Conservation (phyloP, 2,888 invertebrate species). For the Caenorhabditis panamensis region DNA sequence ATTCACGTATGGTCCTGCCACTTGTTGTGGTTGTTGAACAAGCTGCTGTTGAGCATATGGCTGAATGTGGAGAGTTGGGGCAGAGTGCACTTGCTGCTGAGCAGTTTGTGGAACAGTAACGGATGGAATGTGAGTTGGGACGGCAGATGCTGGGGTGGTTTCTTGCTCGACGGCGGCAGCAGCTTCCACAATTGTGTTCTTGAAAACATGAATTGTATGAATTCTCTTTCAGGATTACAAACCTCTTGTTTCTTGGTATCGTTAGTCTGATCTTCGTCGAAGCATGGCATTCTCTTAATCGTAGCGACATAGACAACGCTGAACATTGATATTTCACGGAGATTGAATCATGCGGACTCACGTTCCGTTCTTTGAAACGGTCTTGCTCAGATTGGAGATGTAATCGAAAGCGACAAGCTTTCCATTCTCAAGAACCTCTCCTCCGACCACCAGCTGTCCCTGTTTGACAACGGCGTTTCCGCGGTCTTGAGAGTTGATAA, state of each 20-base stretch:
- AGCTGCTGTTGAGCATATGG: slow-evolving; percentile 20
- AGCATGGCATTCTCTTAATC: slow-evolving; percentile 71
- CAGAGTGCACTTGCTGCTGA: slow-evolving; percentile 35
- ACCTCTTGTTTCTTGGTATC: slow-evolving; percentile 32
- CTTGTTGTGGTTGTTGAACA: slow-evolving; percentile 30
- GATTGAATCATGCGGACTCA: slow-evolving; percentile 26
- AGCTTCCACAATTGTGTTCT: slow-evolving; percentile 50
- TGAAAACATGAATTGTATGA: background rate
- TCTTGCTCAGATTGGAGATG: slow-evolving; percentile 69
- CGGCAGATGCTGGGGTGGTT: slow-evolving; percentile 23
- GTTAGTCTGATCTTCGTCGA: slow-evolving; percentile 53
- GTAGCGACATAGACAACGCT: slow-evolving; percentile 68
- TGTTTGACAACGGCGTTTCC: slow-evolving; percentile 69
- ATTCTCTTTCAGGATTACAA: background rate
- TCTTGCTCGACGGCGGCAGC: slow-evolving; percentile 48
- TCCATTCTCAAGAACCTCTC: slow-evolving; percentile 66
- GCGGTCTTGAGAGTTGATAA: slow-evolving; percentile 69
- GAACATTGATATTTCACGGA: background rate
- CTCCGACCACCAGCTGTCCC: slow-evolving; percentile 73
- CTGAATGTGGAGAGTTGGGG: slow-evolving; percentile 37
- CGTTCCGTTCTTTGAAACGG: slow-evolving; percentile 67
- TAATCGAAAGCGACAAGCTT: slow-evolving; percentile 73
- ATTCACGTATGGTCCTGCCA: slow-evolving; percentile 10
- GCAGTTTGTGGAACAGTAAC: slow-evolving; percentile 18
- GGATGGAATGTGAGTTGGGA: slow-evolving; percentile 27